Conservation (phyloP, 2,888 invertebrate species). For the Volucella inflata region DNA sequence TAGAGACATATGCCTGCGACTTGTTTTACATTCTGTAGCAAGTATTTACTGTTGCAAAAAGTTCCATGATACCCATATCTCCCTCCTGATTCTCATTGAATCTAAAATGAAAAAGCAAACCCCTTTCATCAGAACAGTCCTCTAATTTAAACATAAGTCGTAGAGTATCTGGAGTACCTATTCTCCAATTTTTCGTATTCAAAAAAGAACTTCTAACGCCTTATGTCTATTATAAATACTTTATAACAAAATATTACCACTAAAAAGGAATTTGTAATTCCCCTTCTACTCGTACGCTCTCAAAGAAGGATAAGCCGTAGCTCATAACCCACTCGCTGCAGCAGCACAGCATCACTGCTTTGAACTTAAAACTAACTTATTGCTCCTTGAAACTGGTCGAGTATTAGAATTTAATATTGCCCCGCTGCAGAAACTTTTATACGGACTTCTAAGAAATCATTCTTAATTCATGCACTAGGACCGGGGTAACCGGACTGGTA, state of each 20-base stretch:
- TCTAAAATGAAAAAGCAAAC: too few species aligned
- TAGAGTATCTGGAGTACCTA: too few species aligned
- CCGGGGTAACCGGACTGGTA: constrained; percentile 4
- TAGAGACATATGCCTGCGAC: too few species aligned
- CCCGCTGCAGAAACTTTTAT: constrained; percentile 64
- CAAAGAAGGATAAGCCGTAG: not conserved
- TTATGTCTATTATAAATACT: constrained; percentile 38
- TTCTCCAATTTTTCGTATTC: too few species aligned
- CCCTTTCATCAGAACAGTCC: too few species aligned
- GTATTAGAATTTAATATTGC: constrained; percentile 69
- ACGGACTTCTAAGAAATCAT: constrained; percentile 58
- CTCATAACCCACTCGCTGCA: constrained; percentile 35
- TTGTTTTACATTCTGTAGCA: too few species aligned
- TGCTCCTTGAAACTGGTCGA: constrained; percentile 40
- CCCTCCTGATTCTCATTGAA: too few species aligned
- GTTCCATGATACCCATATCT: too few species aligned
- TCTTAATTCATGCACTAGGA: constrained; percentile 67
- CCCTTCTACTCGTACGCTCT: not conserved
- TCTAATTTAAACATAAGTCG: too few species aligned
- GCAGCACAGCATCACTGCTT: constrained; percentile 59
- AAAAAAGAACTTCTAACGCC: constrained; percentile 7
- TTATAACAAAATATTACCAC: constrained; percentile 48
- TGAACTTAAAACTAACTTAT: constrained; percentile 66
- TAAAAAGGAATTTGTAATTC: constrained; percentile 64
- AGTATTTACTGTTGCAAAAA: too few species aligned